Evolutionary conservation across 2,113 vertebrate species (phyloP), one percentile per base, ranked within the genome.

Genomic region (Acrocephalus arundinaceus): DNA sequence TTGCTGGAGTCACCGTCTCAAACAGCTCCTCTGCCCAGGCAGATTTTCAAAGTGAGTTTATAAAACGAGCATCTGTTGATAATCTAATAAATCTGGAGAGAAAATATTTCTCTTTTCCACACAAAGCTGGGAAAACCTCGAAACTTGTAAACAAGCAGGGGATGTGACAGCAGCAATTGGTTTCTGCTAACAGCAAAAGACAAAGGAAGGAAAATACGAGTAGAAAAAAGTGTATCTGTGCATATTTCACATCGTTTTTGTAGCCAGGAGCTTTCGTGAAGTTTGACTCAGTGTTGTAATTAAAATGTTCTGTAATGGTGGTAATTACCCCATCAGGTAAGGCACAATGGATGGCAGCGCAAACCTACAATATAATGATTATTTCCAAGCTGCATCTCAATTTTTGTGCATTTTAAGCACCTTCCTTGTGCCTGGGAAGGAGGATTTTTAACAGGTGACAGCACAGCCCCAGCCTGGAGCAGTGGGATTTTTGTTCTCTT

Each of bases 301-400:
- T 95, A 96, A 96, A 92, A 84, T 49, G 76, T 93, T 86, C 92
- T 90, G 85, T 78, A 94, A 94, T 1, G 6, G 83, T 35, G 87
- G 93, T 78, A 96, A 97, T 97, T 96, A 95, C 68, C 79, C 43
- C 94, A 95, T 96, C 96, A 96, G 90, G 88, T 89, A 30, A 66
- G 80, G 83, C 82, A 96, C 85, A 90, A 93, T 49, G 92, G 63
- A 78, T 71, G 59, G 58, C 68, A 52, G 91, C 6, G 1, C 72
- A 28, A 37, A 43, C 55, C 52, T 31, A 37, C 68, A 48, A 37
- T 8, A 10, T 1, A 45, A 41, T 62, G 9, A 74, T 72, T 85
- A 76, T 52, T 97, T 88, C 35, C 81, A 51, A 75, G 65, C 10
- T 89, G 59, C 43, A 28, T 59, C 87, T 84, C 33, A 24, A 48